Evolutionary conservation across 92 coral and sea anemone species (phyloP).

Genomic region (Zoanthus solanderi): DNA sequence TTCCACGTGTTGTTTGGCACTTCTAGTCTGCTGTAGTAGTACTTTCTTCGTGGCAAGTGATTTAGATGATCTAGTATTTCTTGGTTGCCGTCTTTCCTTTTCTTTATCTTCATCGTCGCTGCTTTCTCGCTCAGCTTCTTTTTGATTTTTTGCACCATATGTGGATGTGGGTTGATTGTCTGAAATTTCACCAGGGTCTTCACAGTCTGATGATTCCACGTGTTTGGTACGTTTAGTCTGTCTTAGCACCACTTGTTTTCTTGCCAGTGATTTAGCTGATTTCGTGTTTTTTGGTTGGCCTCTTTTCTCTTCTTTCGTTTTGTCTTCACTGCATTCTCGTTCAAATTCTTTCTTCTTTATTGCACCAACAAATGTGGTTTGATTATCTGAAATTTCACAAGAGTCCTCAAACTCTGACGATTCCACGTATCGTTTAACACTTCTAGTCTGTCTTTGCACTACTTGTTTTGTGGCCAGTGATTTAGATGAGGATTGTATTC

Average conservation of each 20-base stretch:
- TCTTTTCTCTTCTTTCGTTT: neutral
- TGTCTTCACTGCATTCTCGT: neutral
- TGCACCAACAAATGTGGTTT: neutral
- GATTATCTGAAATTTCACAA: neutral
- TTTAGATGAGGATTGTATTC: neutral
- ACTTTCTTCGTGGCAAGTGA: neutral
- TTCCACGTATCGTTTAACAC: neutral
- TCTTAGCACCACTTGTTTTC: neutral
- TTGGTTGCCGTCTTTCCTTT: neutral
- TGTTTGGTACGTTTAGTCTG: neutral
- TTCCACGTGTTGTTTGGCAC: neutral
- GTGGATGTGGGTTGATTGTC: neutral
- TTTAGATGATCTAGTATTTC: conserved; percentile 17
- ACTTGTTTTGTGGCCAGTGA: neutral
- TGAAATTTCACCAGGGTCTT: neutral
- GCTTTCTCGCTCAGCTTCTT: neutral
- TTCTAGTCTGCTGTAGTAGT: neutral
- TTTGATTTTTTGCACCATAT: neutral
- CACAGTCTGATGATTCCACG: neutral
- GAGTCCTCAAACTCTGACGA: neutral
- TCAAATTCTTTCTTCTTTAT: neutral
- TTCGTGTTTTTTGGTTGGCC: neutral
- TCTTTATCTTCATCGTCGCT: neutral
- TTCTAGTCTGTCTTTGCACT: neutral
- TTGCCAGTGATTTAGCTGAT: neutral